A percentile compares a stretch with the other conserved stretches of the same genome.
These are phyloP conservation scores for Pteronura brasiliensis DNA, from an alignment of 2,113 vertebrate genomes.

Conservation along the genomic window DNA sequence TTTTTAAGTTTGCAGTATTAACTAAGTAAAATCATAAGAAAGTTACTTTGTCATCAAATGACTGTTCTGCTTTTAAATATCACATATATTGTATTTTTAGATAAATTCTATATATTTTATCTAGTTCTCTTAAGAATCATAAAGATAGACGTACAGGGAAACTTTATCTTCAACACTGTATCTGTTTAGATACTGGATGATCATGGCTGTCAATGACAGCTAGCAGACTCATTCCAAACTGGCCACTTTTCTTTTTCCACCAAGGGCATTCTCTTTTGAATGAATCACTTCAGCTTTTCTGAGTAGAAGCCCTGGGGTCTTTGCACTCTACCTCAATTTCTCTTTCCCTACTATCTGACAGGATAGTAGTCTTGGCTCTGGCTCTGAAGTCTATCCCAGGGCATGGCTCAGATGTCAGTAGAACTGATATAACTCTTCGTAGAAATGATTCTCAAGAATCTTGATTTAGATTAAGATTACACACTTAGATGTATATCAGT, in stretches of 20 bases:
- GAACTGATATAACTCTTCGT: conserved; percentile 1
- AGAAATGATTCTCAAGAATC: conserved; percentile 9
- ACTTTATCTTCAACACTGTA: background rate
- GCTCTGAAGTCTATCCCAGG: background rate
- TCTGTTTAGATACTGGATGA: conserved; percentile 8
- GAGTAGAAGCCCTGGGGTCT: background rate
- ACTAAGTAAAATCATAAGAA: background rate
- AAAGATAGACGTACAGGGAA: conserved; percentile 1
- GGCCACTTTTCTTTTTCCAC: background rate
- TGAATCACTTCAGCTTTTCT: background rate
- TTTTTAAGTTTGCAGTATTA: background rate
- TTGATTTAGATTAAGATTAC: background rate
- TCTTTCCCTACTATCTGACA: background rate
- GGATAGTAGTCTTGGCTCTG: background rate
- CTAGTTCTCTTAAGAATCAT: background rate
- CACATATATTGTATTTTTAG: background rate
- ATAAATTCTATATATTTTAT: background rate
- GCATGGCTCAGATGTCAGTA: background rate
- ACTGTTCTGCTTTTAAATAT: conserved; percentile 18
- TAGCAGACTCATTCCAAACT: background rate
- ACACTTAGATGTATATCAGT: background rate
- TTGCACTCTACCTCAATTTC: background rate
- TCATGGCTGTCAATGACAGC: background rate
- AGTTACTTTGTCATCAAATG: background rate
- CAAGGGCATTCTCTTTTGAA: background rate